A percentile compares a stretch with the other conserved stretches of the same genome.
phyloP scores from a whole-genome alignment of 2,113 vertebrate species.

The Zingel zingel region DNA sequence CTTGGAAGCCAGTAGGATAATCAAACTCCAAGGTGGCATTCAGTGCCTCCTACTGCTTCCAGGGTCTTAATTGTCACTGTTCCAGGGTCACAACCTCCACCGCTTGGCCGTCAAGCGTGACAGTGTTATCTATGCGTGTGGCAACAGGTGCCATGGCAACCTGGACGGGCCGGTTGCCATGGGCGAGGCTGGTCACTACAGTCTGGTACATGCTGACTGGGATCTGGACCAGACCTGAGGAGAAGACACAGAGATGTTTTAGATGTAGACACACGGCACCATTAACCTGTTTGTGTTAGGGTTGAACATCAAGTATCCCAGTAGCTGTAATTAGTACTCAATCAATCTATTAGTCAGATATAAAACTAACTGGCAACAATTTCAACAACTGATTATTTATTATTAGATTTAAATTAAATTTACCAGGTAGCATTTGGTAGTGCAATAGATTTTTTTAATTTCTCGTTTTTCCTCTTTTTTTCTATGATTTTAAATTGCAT shows the following conservation, averaged over 20 bases:
- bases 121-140: constrained; percentile 93
- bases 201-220: constrained; percentile 99
- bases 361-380: background rate
- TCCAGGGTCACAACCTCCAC: constrained; percentile 98
- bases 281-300: background rate
- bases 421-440: background rate
- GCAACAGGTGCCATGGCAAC: constrained; percentile 97
- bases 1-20: constrained; percentile 55
- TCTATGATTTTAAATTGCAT: background rate
- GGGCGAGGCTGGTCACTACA: constrained; percentile 96
- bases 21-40: constrained; percentile 46
- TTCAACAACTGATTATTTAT: background rate
- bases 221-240: constrained; percentile 95
- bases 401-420: background rate
- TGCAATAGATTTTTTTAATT: background rate
- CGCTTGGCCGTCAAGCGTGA: constrained; percentile 96
- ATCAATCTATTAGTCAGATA: background rate
- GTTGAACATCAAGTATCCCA: background rate
- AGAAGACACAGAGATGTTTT: constrained; percentile 19
- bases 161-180: constrained; percentile 97
- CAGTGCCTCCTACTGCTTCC: constrained; percentile 57
- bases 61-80: constrained; percentile 85
- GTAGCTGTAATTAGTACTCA: background rate
- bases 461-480: background rate
- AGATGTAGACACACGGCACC: background rate